Percentiles rank a stretch among this genome's conserved stretches.
These are phyloP conservation scores for Callopanchax toddi DNA, from an alignment of 2,113 vertebrate genomes.

Conservation along the genomic window DNA sequence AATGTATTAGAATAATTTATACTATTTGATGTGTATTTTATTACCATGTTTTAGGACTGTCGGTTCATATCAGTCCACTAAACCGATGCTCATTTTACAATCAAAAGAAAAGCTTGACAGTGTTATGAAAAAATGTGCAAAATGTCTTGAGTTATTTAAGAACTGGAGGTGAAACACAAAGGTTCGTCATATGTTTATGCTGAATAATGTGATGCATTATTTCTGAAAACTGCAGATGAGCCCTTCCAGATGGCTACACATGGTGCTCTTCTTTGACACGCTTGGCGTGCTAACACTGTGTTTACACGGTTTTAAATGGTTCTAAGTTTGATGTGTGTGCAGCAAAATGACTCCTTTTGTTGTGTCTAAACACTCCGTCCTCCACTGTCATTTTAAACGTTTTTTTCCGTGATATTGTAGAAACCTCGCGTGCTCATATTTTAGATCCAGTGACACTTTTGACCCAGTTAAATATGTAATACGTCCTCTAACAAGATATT, in stretches of 20 bases:
- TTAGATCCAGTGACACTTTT: no score
- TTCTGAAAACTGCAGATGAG: no score
- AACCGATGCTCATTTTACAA: no score
- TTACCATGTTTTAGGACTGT: no score
- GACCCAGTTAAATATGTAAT: no score
- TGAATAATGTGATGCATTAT: not conserved
- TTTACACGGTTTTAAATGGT: slow-evolving; percentile 5
- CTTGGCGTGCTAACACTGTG: not conserved
- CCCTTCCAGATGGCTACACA: not conserved
- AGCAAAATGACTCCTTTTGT: not conserved
- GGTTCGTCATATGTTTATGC: not conserved
- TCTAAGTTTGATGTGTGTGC: not conserved
- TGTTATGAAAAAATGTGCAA: no score
- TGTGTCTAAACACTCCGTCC: not conserved
- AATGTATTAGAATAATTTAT: not conserved
- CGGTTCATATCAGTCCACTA: no score
- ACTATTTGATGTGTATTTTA: no score
- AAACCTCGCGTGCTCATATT: no score
- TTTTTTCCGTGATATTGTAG: not conserved
- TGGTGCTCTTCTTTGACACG: not conserved
- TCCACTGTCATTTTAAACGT: no score
- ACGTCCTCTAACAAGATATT: no score
- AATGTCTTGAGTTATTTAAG: not conserved
- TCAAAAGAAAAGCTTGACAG: no score
- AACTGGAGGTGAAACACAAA: not conserved